Conservation (phyloP, 2,113 vertebrate genomes). For the Camelus dromedarius region DNA sequence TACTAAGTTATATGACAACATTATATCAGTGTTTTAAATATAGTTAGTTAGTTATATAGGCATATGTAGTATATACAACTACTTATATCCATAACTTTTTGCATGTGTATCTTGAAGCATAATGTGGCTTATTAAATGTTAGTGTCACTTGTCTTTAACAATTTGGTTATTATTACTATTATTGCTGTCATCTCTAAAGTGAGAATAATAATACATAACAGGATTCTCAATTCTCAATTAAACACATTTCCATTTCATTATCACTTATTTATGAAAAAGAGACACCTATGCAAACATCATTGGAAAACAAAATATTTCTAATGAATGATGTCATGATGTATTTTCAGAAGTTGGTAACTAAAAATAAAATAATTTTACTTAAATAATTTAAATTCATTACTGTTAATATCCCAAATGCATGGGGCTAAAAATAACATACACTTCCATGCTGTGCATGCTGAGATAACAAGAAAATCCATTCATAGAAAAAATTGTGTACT, state of each 20-base stretch:
- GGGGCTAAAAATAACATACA: constrained; percentile 82
- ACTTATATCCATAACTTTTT: neutral
- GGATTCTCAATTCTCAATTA: too few relatives aligned
- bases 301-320: neutral
- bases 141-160: neutral
- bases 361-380: constrained; percentile 70
- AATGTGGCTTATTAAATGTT: neutral
- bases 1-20: neutral
- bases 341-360: constrained; percentile 58
- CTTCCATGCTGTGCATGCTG: constrained; percentile 81
- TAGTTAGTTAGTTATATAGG: neutral
- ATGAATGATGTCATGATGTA: neutral
- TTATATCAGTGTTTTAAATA: neutral
- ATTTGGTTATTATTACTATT: neutral
- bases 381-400: constrained; percentile 74
- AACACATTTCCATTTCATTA: too few relatives aligned
- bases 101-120: neutral
- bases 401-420: constrained; percentile 76
- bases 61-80: neutral
- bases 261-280: neutral
- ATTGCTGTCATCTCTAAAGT: neutral
- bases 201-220: neutral
- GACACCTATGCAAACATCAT: neutral
- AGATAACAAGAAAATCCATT: constrained; percentile 85
- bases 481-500: constrained; percentile 69